Conservation (phyloP, 2,888 invertebrate species). For the Pycnomerus fuliginosus region DNA sequence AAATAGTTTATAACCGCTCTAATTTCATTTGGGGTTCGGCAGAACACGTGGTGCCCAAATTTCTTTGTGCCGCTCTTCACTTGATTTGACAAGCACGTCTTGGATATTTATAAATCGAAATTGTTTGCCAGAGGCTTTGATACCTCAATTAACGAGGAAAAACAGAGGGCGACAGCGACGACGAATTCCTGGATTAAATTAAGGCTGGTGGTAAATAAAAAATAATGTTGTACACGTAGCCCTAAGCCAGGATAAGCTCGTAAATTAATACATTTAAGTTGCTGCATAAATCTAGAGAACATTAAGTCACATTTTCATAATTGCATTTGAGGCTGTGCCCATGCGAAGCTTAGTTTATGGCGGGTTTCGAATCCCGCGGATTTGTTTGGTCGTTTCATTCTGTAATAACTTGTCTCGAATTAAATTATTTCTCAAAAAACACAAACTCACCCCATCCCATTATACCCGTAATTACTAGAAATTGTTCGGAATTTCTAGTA, state of each 20-base stretch:
- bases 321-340: slow-evolving; percentile 47
- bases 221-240: too few species aligned
- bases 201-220: too few species aligned
- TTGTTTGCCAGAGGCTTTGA: slow-evolving; percentile 24
- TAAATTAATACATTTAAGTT: slow-evolving; percentile 54
- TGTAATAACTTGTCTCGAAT: too few species aligned
- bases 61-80: slow-evolving; percentile 24
- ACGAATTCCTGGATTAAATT: too few species aligned
- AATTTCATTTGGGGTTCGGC: slow-evolving; percentile 20
- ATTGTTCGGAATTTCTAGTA: slow-evolving; percentile 29
- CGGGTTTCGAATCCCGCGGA: not conserved
- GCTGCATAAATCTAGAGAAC: slow-evolving; percentile 51
- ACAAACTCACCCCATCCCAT: slow-evolving; percentile 13
- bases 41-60: slow-evolving; percentile 25
- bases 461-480: too few species aligned
- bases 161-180: too few species aligned
- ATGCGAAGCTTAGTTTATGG: slow-evolving; percentile 1
- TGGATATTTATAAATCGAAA: slow-evolving; percentile 23
- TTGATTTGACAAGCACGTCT: slow-evolving; percentile 25
- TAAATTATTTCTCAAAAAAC: not conserved
- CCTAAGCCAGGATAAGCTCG: slow-evolving; percentile 47
- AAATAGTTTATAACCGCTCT: slow-evolving; percentile 28
- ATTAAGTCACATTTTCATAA: slow-evolving; percentile 55
- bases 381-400: too few species aligned
- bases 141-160: slow-evolving; percentile 23